Evolutionary conservation across 2,113 vertebrate genomes (phyloP).

Genomic region (Hipposideros armiger): DNA sequence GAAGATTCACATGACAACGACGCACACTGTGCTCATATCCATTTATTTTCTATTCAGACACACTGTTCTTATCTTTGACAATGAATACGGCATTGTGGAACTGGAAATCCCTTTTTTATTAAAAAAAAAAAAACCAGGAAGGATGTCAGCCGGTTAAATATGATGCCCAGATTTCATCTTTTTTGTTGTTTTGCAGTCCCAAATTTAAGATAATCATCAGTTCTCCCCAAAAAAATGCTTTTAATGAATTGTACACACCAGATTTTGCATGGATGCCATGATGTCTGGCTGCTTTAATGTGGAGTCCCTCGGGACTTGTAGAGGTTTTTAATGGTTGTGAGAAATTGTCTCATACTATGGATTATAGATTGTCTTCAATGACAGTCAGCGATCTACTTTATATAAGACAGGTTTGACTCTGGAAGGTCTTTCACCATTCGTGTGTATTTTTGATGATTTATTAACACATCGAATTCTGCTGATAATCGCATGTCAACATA

Average conservation of each 20-base stretch:
- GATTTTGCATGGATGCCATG: conserved; percentile 74
- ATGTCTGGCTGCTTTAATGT: conserved; percentile 54
- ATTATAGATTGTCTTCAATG: conserved; percentile 47
- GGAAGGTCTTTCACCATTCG: conserved; percentile 11
- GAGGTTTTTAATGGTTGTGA: conserved; percentile 77
- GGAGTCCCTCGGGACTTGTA: conserved; percentile 45
- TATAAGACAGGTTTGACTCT: conserved; percentile 71
- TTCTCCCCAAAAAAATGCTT: conserved; percentile 61
- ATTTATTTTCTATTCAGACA: background rate
- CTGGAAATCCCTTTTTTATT: conserved; percentile 73
- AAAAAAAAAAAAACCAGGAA: conserved; percentile 57
- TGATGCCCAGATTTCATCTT: conserved; percentile 63
- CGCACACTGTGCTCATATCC: background rate
- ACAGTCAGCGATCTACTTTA: conserved; percentile 13
- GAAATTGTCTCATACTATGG: conserved; percentile 65
- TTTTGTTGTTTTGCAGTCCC: conserved; percentile 64
- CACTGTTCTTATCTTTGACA: background rate
- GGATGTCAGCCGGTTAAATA: conserved; percentile 65
- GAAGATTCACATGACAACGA: background rate
- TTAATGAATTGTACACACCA: conserved; percentile 73
- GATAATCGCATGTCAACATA: conserved; percentile 75
- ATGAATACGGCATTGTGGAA: conserved; percentile 41
- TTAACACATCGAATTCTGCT: conserved; percentile 63
- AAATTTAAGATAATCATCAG: conserved; percentile 66
- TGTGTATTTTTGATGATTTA: background rate